These are phyloP conservation scores for Naso thynnoides DNA, from an alignment of 2,797 vertebrate genomes.

Conservation along the genomic window DNA sequence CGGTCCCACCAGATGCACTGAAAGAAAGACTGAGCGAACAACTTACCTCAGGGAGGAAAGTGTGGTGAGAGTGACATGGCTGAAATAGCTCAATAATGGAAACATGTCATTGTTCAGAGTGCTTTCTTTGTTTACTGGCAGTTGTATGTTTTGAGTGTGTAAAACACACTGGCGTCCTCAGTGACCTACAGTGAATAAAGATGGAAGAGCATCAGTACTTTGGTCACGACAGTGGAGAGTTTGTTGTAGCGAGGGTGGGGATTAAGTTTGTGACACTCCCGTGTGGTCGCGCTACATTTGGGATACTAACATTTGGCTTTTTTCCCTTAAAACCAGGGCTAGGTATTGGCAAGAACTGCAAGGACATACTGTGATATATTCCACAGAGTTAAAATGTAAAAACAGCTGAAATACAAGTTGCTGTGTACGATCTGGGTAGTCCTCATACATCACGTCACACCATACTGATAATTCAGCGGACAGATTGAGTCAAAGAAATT, in stretches of 20 bases:
- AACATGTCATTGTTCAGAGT: constrained; percentile 37
- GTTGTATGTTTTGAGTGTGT: constrained; percentile 25
- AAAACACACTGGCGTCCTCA: constrained; percentile 4
- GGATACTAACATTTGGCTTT: not conserved
- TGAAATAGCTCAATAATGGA: constrained; percentile 50
- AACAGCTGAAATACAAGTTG: no score
- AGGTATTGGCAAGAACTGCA: no score
- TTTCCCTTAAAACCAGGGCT: not conserved
- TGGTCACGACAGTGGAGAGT: constrained; percentile 28
- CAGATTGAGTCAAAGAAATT: no score
- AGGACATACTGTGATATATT: no score
- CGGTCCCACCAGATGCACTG: constrained; percentile 42
- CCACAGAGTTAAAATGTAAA: no score
- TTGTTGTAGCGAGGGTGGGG: constrained; percentile 20
- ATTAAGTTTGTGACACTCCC: not conserved
- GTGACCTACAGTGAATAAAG: constrained; percentile 1
- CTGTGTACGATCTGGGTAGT: no score
- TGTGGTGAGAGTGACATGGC: constrained; percentile 28
- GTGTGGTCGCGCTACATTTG: not conserved
- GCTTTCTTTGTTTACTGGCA: constrained; percentile 19
- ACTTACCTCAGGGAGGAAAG: constrained; percentile 51
- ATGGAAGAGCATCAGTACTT: constrained; percentile 19
- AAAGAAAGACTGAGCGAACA: constrained; percentile 62
- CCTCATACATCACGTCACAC: no score
- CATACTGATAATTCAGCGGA: no score